Evolutionary conservation across 1,140 invertebrate genomes (phyloP).

Genomic region (Plectrocnemia conspersa): DNA sequence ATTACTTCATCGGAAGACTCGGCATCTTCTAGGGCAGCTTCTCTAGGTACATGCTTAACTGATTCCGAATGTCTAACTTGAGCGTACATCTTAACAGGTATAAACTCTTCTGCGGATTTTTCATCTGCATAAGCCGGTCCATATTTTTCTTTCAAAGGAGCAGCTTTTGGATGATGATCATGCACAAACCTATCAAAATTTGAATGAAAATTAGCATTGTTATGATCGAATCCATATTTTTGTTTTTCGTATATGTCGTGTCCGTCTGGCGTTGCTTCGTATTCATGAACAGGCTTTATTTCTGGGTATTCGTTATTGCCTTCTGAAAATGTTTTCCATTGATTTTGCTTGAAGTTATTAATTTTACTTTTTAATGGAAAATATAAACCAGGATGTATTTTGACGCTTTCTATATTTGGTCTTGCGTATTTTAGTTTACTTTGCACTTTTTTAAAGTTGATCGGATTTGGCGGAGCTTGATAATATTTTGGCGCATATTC

Average conservation of each 20-base stretch:
- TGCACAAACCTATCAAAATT: slow-evolving; percentile 41
- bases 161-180: slow-evolving; percentile 38
- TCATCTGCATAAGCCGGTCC: slow-evolving; percentile 29
- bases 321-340: slow-evolving; percentile 45
- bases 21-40: slow-evolving; percentile 53
- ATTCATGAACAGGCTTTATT: slow-evolving; percentile 31
- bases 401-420: slow-evolving; percentile 42
- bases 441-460: slow-evolving; percentile 41
- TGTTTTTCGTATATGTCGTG: slow-evolving; percentile 49
- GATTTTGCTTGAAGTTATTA: slow-evolving; percentile 42
- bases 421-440: slow-evolving; percentile 45
- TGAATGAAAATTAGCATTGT: slow-evolving; percentile 44
- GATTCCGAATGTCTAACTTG: slow-evolving; percentile 62
- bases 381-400: slow-evolving; percentile 46
- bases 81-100: slow-evolving; percentile 62
- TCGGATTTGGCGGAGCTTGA: slow-evolving; percentile 32
- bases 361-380: slow-evolving; percentile 44
- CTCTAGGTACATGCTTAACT: slow-evolving; percentile 55
- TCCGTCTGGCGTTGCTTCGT: slow-evolving; percentile 41
- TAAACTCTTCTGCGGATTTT: slow-evolving; percentile 51
- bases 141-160: slow-evolving; percentile 36
- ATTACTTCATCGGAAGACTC: slow-evolving; percentile 55
- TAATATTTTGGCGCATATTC: slow-evolving; percentile 45
- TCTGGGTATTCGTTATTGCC: slow-evolving; percentile 49
- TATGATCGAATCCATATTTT: slow-evolving; percentile 40